phyloP scores from a whole-genome alignment of 1,140 invertebrate genomes.

The Drosophila pachea region DNA sequence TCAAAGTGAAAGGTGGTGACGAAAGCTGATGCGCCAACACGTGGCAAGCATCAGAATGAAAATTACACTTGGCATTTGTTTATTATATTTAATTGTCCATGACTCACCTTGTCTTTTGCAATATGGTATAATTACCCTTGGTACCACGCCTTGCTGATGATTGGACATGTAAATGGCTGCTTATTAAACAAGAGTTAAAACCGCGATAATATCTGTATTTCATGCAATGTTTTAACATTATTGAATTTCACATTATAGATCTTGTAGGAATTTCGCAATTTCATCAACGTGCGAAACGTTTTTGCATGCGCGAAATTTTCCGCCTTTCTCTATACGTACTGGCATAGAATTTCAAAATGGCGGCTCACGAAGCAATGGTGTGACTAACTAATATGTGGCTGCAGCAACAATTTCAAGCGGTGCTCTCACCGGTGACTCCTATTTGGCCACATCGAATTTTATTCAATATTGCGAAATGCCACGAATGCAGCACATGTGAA shows the following conservation, averaged over 20 bases:
- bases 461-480: constrained; percentile 37
- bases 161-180: constrained; percentile 20
- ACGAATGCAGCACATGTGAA: constrained; percentile 7
- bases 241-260: constrained; percentile 11
- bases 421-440: background rate
- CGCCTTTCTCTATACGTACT: constrained; percentile 42
- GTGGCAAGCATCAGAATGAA: constrained; percentile 50
- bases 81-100: constrained; percentile 16
- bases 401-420: constrained; percentile 24
- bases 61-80: constrained; percentile 24
- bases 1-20: constrained; percentile 67
- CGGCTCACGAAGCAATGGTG: constrained; percentile 37
- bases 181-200: constrained; percentile 7
- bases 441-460: constrained; percentile 10
- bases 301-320: constrained; percentile 44
- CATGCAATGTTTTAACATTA: constrained; percentile 3
- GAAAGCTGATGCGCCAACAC: constrained; percentile 52
- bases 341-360: constrained; percentile 67
- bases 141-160: constrained; percentile 50
- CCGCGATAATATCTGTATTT: background rate
- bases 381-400: constrained; percentile 40
- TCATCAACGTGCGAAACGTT: constrained; percentile 40
- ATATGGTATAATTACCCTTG: constrained; percentile 55
- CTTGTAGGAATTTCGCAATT: background rate
- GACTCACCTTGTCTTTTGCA: constrained; percentile 32